Base-by-base conservation (phyloP, 2,888 invertebrate genomes). In the Cecidostiba fungosa region DNA sequence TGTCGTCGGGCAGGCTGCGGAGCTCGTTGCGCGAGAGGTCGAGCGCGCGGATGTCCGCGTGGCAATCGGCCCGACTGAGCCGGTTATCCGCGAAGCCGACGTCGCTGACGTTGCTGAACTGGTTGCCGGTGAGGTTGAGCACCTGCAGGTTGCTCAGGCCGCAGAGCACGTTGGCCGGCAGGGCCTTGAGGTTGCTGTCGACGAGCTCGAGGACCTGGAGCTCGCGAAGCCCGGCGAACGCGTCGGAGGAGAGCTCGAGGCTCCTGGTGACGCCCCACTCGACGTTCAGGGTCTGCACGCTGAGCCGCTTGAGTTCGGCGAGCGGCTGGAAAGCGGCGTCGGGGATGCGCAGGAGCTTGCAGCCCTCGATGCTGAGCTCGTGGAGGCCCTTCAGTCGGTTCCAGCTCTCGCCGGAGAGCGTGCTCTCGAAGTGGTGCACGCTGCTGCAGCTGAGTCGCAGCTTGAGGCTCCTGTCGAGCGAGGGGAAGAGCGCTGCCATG, bases 21-120 rank as follows among this genome's bases (percentile, higher is more conserved):
- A 98, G 94, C 92, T 97, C 96, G 93, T 98, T 98, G 90, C 95
- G 95, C 87, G 98, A 97, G 82, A 98, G 94, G 93, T 98, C 98
- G 88, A 98, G 94, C 79, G 96, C 95, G 88, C 97, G 96, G 87
- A 98, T 93, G 90, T 96, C 97, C 87, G 95, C 95, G 82, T 94
- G 92, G 88, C 92, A 92, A 47, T 95, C 95, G 89, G 95, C 94
- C 80, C 92, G 87, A 90, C 93, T 93, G 86, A 94, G 94, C 12
- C 91, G 91, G 84, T 88, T 91, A 87, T 91, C 92, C 84, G 94
- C 93, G 90, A 97, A 96, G 77, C 97, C 97, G 88, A 98, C 94
- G 90, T 96, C 95, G 88, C 96, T 96, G 10, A 97, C 95, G 88
- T 96, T 96, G 89, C 96, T 95, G 89, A 98, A 95, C 90, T 96